A percentile compares a stretch with the other conserved stretches of the same genome.
Conservation (phyloP, 2,797 vertebrate genomes). For the Aselliscus stoliczkanus region DNA sequence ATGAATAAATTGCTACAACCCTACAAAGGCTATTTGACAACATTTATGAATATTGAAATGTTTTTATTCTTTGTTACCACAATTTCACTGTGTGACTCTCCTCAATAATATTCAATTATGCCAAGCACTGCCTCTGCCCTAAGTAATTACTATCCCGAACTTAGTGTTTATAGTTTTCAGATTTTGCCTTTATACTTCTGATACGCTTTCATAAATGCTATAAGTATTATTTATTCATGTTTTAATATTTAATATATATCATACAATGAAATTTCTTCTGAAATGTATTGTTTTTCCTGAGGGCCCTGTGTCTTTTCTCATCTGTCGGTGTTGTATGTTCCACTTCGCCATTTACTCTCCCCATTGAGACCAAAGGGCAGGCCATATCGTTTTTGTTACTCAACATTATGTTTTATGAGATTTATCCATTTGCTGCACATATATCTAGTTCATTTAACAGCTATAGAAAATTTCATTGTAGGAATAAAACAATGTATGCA, state of each 20-base stretch:
- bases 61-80: background rate
- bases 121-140: background rate
- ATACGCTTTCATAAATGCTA: background rate
- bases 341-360: conserved; percentile 85
- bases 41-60: background rate
- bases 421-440: background rate
- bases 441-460: background rate
- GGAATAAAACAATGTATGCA: background rate
- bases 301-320: conserved; percentile 88
- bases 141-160: background rate
- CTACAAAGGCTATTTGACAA: background rate
- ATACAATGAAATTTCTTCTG: background rate
- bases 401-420: background rate
- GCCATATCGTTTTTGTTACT: conserved; percentile 75
- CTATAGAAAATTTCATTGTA: background rate
- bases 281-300: conserved; percentile 71
- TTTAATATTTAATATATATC: background rate
- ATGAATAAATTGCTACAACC: background rate
- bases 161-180: background rate
- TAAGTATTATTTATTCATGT: background rate
- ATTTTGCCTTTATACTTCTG: background rate
- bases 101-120: background rate
- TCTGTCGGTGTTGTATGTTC: conserved; percentile 85
- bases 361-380: conserved; percentile 91
- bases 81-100: background rate